Base-by-base conservation (phyloP, 64 coral and sea anemone species). In the Catalaphyllia jardinei region DNA sequence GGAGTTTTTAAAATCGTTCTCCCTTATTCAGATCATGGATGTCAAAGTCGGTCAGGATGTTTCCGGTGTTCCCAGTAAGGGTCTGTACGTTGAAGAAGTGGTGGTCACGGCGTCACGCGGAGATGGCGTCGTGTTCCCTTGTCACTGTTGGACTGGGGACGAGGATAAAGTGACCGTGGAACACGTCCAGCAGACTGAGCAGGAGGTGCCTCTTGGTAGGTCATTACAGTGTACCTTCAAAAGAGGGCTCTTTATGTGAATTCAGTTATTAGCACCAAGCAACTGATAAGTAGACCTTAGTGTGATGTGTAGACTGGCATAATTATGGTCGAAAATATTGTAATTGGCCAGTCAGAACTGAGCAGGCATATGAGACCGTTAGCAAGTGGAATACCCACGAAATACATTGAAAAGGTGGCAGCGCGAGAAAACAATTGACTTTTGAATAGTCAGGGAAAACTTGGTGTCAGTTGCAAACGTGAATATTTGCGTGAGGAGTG, bases 91-190 rank as follows among this genome's bases (percentile, higher is more conserved):
- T 0, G 76, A 93, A 73, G 86, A 87, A 51, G 91, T 93, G 27
- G 86, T 88, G 52, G 91, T 93, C 14, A 93, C 91, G 22, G 76
- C 91, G 24, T 93, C 91, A 16, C 91, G 69, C 8, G 91, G 91
- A 18, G 91, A 93, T 3, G 72, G 63, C 10, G 29, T 88, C 18
- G 76, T 74, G 19, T 93, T 93, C 78, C 91, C 91, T 4, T 52
- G 71, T 19, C 62, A 74, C 29, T 93, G 85, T 80, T 93, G 91
- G 91, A 93, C 91, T 42, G 86, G 71, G 25, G 52, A 88, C 0
- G 86, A 88, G 31, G 86, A 88, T 25, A 85, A 85, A 71, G 24
- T 85, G 38, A 71, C 81, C 63, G 81, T 85, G 24, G 81, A 85
- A 71, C 31, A 49, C 3, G 33, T 49, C 10, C 81, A 49, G 35